Conservation (phyloP, 2,797 vertebrate species). For the Myotis planiceps region DNA sequence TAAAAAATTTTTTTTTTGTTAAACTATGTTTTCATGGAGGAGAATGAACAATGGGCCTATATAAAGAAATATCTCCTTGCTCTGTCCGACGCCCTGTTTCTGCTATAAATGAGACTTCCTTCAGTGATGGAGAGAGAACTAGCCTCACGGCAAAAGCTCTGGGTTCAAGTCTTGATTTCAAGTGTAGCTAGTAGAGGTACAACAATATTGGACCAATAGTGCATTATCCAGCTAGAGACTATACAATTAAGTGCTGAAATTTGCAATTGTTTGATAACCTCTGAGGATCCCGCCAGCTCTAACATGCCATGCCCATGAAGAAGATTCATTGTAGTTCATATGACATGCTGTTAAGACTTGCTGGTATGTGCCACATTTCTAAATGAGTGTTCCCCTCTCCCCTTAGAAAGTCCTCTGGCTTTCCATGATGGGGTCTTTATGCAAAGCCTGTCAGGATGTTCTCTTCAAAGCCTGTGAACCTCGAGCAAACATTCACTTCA, state of each 20-base stretch:
- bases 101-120: not conserved
- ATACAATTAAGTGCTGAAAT: not conserved
- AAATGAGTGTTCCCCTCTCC: not conserved
- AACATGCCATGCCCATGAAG: not conserved
- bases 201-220: not conserved
- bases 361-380: not conserved
- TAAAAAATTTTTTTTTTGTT: not conserved
- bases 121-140: not conserved
- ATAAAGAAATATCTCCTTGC: not conserved
- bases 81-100: not conserved
- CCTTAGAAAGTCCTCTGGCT: not conserved
- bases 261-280: not conserved
- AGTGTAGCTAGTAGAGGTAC: not conserved
- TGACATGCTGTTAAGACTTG: not conserved
- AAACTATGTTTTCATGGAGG: not conserved
- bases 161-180: conserved; percentile 8
- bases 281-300: not conserved
- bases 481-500: not conserved
- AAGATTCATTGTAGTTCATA: not conserved
- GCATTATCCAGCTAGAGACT: not conserved
- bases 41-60: not conserved
- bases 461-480: not conserved
- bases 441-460: not conserved
- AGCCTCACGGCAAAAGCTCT: not conserved
- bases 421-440: not conserved